Conservation (phyloP, 2,797 vertebrate species). For the Diplodus puntazzo region DNA sequence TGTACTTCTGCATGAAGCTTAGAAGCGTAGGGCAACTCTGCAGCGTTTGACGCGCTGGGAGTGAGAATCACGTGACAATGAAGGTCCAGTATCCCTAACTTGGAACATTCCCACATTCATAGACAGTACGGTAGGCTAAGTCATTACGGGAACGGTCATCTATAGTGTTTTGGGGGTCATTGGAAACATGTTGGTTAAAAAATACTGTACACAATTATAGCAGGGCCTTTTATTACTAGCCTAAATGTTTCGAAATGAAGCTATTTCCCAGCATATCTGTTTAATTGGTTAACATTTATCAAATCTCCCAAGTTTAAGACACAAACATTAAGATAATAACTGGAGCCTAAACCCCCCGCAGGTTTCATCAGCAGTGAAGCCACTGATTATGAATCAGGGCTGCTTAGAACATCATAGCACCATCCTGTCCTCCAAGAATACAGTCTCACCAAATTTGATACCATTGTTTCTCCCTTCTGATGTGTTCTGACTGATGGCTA, state of each 20-base stretch:
- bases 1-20: too few relatives aligned
- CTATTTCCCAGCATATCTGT: conserved; percentile 32
- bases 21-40: too few relatives aligned
- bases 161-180: too few relatives aligned
- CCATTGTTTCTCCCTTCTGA: conserved; percentile 24
- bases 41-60: too few relatives aligned
- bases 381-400: conserved; percentile 50
- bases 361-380: conserved; percentile 35
- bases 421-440: conserved; percentile 14
- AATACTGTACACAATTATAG: too few relatives aligned
- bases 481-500: conserved; percentile 47
- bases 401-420: conserved; percentile 24
- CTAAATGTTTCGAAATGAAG: background rate
- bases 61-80: too few relatives aligned
- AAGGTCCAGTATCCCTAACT: too few relatives aligned
- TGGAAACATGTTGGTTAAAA: too few relatives aligned
- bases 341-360: conserved; percentile 38
- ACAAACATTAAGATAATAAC: conserved; percentile 43
- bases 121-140: too few relatives aligned
- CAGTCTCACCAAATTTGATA: conserved; percentile 33
- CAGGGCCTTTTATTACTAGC: too few relatives aligned
- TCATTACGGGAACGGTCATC: too few relatives aligned
- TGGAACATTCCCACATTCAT: too few relatives aligned
- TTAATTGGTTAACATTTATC: conserved; percentile 50
- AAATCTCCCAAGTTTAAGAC: conserved; percentile 37